These are phyloP conservation scores for Tanytarsus gracilentus DNA, from an alignment of 2,888 invertebrate species.

Conservation along the genomic window DNA sequence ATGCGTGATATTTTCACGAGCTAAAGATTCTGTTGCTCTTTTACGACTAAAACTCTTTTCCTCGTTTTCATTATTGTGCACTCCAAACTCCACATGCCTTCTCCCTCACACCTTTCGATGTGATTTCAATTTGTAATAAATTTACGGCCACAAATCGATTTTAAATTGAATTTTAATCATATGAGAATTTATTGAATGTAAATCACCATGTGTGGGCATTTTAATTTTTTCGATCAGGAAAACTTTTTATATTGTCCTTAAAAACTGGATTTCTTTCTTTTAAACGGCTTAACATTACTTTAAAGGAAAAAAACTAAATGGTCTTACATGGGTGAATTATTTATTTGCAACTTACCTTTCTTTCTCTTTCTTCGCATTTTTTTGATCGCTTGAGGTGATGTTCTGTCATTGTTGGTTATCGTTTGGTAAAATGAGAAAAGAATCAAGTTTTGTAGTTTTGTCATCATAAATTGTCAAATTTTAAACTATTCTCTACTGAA, in stretches of 20 bases:
- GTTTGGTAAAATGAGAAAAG: no score
- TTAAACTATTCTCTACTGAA: no score
- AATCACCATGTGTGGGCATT: no score
- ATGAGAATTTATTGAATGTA: constrained; percentile 1
- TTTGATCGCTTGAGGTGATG: background rate
- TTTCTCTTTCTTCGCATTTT: background rate
- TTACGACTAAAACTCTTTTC: background rate
- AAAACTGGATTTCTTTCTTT: background rate
- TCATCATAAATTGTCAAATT: no score
- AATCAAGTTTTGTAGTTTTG: no score
- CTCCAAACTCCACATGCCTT: background rate
- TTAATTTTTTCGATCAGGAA: background rate
- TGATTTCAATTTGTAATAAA: constrained; percentile 15
- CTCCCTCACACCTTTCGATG: background rate
- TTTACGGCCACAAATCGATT: background rate
- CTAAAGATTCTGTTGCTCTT: background rate
- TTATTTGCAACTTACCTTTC: background rate
- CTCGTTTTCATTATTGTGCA: background rate
- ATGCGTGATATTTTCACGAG: background rate
- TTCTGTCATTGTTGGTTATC: background rate
- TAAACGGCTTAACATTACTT: background rate
- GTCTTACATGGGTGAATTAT: no score
- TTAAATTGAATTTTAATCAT: constrained; percentile 15
- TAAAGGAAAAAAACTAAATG: no score
- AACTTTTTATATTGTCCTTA: background rate